A percentile compares a stretch with the other conserved stretches of the same genome.
phyloP scores from a whole-genome alignment of 1,140 invertebrate species.

The Orius laevigatus region DNA sequence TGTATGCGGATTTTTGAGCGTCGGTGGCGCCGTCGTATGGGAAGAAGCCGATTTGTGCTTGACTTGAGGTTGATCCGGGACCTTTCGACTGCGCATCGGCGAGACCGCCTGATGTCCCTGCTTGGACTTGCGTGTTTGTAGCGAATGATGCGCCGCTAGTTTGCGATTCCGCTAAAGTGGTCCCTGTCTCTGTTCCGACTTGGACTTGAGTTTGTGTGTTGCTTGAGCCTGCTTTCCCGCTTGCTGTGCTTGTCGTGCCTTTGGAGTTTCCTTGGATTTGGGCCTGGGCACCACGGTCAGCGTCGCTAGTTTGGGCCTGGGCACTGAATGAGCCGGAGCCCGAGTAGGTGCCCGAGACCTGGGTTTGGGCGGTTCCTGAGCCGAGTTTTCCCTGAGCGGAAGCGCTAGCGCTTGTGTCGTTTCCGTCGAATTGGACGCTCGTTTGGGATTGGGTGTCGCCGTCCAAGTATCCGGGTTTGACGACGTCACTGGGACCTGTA shows the following conservation, averaged over 20 bases:
- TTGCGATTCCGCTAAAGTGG: constrained; percentile 52
- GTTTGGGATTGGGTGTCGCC: constrained; percentile 56
- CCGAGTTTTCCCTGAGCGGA: constrained; percentile 54
- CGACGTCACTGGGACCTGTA: constrained; percentile 13
- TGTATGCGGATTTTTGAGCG: constrained; percentile 34
- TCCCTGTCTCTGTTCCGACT: constrained; percentile 49
- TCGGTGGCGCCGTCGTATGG: constrained; percentile 40
- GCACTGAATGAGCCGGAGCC: constrained; percentile 61
- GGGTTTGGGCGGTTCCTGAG: constrained; percentile 54
- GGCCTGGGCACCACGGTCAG: constrained; percentile 48
- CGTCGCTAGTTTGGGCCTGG: constrained; percentile 60
- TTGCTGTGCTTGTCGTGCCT: constrained; percentile 52
- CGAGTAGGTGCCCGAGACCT: constrained; percentile 59
- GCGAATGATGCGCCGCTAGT: constrained; percentile 52
- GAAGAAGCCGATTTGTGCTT: constrained; percentile 70
- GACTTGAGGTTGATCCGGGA: constrained; percentile 63
- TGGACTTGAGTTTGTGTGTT: constrained; percentile 63
- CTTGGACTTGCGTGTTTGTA: constrained; percentile 58
- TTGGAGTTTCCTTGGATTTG: constrained; percentile 55
- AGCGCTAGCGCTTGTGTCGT: constrained; percentile 53
- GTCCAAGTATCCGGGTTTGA: constrained; percentile 11
- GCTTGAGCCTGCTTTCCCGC: constrained; percentile 51
- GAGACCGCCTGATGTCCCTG: constrained; percentile 57
- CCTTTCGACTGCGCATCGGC: constrained; percentile 69
- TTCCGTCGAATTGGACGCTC: constrained; percentile 43